Conservation (phyloP, 2,797 vertebrate genomes). For the Liparis tanakae region DNA sequence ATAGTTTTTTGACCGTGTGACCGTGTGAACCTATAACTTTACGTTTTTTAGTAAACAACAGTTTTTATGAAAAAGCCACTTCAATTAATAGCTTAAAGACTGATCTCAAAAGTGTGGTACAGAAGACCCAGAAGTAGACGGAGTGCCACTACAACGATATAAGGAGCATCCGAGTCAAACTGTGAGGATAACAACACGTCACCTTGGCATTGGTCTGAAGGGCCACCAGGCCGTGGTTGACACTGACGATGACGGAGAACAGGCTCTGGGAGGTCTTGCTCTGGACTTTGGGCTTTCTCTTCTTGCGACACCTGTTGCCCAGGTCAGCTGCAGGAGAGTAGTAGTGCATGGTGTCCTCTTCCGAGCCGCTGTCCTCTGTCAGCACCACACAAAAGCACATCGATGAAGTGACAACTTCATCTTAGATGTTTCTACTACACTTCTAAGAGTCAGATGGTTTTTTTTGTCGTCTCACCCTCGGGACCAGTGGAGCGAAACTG, state of each 20-base stretch:
- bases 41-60: too few species aligned
- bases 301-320: slow-evolving; percentile 89
- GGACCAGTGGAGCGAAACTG: slow-evolving; percentile 91
- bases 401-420: not conserved
- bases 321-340: slow-evolving; percentile 87
- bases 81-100: too few species aligned
- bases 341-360: slow-evolving; percentile 93
- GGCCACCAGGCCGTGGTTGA: slow-evolving; percentile 91
- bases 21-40: too few species aligned
- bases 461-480: slow-evolving; percentile 85
- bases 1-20: too few species aligned
- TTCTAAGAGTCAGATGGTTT: too few species aligned
- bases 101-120: too few species aligned
- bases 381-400: slow-evolving; percentile 32
- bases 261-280: slow-evolving; percentile 93
- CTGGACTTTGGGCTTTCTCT: slow-evolving; percentile 90
- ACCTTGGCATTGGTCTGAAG: slow-evolving; percentile 93
- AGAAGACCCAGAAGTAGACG: too few species aligned
- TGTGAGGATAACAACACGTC: slow-evolving; percentile 19
- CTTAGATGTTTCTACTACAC: not conserved
- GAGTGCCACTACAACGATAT: too few species aligned
- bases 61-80: too few species aligned
- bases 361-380: slow-evolving; percentile 96
- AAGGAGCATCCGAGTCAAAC: not conserved
- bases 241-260: slow-evolving; percentile 90